Base-by-base conservation (phyloP, 64 coral and sea anemone genomes). In the Anthopleura sola region DNA sequence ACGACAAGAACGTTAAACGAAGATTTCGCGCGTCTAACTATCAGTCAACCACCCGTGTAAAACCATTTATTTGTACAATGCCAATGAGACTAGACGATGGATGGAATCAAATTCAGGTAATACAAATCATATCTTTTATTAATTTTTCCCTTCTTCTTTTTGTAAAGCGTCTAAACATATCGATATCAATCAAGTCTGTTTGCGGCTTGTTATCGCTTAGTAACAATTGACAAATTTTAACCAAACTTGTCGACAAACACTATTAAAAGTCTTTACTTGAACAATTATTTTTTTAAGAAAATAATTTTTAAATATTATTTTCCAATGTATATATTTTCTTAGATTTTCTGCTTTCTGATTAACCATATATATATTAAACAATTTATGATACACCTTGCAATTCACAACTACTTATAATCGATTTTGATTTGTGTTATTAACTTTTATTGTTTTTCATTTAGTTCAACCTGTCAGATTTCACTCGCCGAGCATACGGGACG, bases 21-120 rank as follows among this genome's bases (percentile, higher is more conserved):
- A 88, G 97, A 87, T 99, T 99, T 75, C 86, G 97, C 49, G 97
- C 97, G 21, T 99, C 97, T 9, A 99, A 99, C 88, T 99, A 99
- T 57, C 97, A 99, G 51, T 99, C 97, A 53, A 99, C 97, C 5
- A 99, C 97, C 29, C 66, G 97, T 88, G 97, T 99, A 62, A 99
- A 99, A 90, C 97, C 97, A 21, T 99, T 99, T 77, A 99, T 99
- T 92, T 99, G 97, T 51, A 99, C 97, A n/a, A 99, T 99, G 97
- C 97, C 97, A 0, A 99, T 99, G 97, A 99, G 97, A 92, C 90
- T 99, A 57, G 97, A 99, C 75, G 97, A 99, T 89, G 97, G 97
- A 23, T 99, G 97, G 97, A 99, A 99, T 86, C 97, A 99, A 83
- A 99, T 99, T 76, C 97, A 99, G 92, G 97, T 99, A 92, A 24